Conservation (phyloP, 2,888 invertebrate species). For the Andrena bucephala region DNA sequence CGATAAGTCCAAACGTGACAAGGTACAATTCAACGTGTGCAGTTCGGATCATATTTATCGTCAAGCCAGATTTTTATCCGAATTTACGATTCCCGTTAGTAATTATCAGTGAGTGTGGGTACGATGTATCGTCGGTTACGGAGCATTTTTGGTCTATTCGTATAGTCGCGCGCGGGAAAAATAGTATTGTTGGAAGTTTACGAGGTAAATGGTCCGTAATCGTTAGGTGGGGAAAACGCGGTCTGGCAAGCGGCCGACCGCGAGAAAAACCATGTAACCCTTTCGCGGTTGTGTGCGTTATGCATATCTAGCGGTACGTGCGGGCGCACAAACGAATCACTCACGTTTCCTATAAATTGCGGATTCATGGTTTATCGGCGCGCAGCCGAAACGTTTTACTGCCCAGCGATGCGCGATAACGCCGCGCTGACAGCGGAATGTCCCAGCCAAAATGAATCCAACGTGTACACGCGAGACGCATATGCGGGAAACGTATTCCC, state of each 20-base stretch:
- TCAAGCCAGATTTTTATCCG: too few species aligned
- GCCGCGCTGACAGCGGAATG: constrained; percentile 72
- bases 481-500: constrained; percentile 72
- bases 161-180: too few species aligned
- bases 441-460: constrained; percentile 72
- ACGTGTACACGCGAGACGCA: constrained; percentile 71
- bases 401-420: constrained; percentile 73
- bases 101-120: too few species aligned
- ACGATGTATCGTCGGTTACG: too few species aligned
- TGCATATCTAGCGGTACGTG: constrained; percentile 57
- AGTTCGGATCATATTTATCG: too few species aligned
- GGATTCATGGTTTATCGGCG: constrained; percentile 74
- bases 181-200: too few species aligned
- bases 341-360: constrained; percentile 75
- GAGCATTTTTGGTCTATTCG: too few species aligned
- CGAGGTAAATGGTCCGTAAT: neutral
- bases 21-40: too few species aligned
- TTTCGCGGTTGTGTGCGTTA: constrained; percentile 19
- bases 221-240: neutral
- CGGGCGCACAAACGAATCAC: constrained; percentile 71
- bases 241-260: neutral
- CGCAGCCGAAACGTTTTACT: constrained; percentile 70
- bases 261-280: constrained; percentile 10
- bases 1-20: too few species aligned
- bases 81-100: too few species aligned